These are phyloP conservation scores for Gallinago media DNA, from an alignment of 2,113 vertebrate genomes.

Conservation along the genomic window DNA sequence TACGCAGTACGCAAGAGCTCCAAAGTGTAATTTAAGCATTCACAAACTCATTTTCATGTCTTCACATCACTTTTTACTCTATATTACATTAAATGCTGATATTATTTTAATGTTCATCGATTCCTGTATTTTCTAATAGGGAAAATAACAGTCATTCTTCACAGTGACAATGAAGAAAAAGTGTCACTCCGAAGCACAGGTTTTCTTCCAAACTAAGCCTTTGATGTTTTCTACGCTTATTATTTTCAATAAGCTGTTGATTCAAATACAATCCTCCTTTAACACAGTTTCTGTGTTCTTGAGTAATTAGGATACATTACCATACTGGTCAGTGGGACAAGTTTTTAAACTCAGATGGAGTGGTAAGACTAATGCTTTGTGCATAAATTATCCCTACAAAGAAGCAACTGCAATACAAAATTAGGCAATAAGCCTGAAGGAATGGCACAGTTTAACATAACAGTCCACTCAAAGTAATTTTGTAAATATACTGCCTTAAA, in stretches of 20 bases:
- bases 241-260: neutral
- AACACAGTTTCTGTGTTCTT: neutral
- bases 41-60: conserved; percentile 31
- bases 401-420: neutral
- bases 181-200: neutral
- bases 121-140: conserved; percentile 22
- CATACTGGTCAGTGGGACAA: neutral
- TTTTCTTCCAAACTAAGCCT: conserved; percentile 33
- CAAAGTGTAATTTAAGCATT: conserved; percentile 42
- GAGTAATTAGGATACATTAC: neutral
- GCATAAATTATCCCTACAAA: neutral
- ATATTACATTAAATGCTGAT: conserved; percentile 18
- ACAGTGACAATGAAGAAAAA: conserved; percentile 2
- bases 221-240: neutral
- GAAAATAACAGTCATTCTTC: conserved; percentile 28
- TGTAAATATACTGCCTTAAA: neutral
- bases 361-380: neutral
- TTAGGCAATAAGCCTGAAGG: neutral
- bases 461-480: neutral
- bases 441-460: neutral
- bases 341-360: neutral
- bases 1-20: neutral
- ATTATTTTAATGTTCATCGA: conserved; percentile 12
- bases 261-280: neutral
- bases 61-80: conserved; percentile 32